phyloP scores from a whole-genome alignment of 2,113 vertebrate species.

The Salvator merianae region DNA sequence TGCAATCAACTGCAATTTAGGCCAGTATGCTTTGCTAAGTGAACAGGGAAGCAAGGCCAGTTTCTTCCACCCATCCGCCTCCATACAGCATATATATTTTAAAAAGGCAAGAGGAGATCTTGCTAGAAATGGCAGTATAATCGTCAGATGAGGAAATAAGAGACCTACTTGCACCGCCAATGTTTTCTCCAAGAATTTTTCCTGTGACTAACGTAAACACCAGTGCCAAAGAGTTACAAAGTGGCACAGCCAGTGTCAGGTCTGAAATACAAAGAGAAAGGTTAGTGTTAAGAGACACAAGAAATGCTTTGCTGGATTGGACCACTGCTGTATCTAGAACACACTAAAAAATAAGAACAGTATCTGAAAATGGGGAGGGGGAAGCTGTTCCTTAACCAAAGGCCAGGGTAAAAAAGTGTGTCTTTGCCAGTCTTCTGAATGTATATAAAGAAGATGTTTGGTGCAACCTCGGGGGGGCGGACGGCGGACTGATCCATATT shows the following conservation, averaged over 20 bases:
- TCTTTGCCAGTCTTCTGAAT: too few relatives aligned
- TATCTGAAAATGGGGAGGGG: too few relatives aligned
- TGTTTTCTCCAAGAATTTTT: slow-evolving; percentile 89
- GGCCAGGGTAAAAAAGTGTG: too few relatives aligned
- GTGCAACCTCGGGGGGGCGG: too few relatives aligned
- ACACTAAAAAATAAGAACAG: too few relatives aligned
- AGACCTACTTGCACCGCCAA: slow-evolving; percentile 89
- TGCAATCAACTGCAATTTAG: neutral
- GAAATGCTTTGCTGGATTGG: too few relatives aligned
- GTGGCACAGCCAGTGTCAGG: slow-evolving; percentile 89
- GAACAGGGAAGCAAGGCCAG: too few relatives aligned
- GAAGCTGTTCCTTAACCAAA: too few relatives aligned
- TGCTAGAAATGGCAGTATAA: neutral
- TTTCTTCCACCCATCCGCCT: neutral
- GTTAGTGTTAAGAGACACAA: neutral
- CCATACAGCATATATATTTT: neutral
- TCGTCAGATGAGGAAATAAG: neutral
- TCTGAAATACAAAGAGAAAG: slow-evolving; percentile 70
- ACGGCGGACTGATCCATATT: too few relatives aligned
- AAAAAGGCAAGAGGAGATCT: too few relatives aligned
- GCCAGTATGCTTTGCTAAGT: neutral
- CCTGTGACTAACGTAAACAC: slow-evolving; percentile 88
- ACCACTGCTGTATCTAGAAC: too few relatives aligned
- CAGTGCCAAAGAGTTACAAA: slow-evolving; percentile 92
- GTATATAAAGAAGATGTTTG: too few relatives aligned